These are phyloP conservation scores for Callorhinus ursinus DNA, from an alignment of 2,113 vertebrate genomes.

Conservation along the genomic window DNA sequence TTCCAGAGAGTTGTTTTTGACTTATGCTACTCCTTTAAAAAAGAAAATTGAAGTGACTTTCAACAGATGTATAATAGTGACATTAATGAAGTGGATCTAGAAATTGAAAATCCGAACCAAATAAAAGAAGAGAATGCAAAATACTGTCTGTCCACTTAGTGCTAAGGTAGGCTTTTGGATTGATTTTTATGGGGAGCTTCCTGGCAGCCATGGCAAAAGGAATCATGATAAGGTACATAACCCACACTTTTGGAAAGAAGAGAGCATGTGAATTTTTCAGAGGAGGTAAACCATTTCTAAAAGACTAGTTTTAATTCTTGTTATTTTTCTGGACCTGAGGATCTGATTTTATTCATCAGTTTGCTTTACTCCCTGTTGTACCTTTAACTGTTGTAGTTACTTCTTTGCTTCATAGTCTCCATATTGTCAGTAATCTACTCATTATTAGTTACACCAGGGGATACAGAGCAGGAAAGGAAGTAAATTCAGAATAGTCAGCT, in stretches of 20 bases:
- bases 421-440: not conserved
- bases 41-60: not conserved
- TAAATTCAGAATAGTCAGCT: not conserved
- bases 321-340: not conserved
- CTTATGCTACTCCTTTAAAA: not conserved
- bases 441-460: no score
- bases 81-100: not conserved
- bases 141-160: fast-evolving
- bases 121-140: not conserved
- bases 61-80: not conserved
- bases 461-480: not conserved
- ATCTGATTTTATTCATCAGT: not conserved
- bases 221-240: not conserved
- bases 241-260: not conserved
- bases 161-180: not conserved
- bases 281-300: not conserved
- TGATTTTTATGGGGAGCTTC: not conserved
- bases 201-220: not conserved
- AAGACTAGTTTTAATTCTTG: not conserved
- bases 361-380: not conserved
- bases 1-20: not conserved
- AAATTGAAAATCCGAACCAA: not conserved
- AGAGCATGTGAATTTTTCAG: not conserved
- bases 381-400: not conserved
- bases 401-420: not conserved